Evolutionary conservation across 1,140 invertebrate genomes (phyloP).

Genomic region (Brachionus rubens): DNA sequence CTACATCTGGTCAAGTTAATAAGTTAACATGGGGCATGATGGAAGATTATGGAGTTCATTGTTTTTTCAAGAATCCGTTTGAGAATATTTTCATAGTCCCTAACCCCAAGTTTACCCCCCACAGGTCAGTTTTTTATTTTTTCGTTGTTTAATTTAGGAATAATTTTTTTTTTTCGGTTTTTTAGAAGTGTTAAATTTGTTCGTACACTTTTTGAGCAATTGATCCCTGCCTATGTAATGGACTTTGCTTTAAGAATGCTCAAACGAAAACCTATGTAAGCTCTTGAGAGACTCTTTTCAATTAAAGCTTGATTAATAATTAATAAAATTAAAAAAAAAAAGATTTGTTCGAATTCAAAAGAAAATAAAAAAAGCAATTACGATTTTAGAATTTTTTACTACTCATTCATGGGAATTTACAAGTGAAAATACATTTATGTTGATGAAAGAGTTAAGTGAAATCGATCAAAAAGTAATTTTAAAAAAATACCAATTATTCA

Average conservation of each 20-base stretch:
- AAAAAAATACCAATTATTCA: background rate
- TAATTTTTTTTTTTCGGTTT: background rate
- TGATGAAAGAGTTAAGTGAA: constrained; percentile 64
- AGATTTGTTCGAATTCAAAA: constrained; percentile 77
- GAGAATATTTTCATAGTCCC: constrained; percentile 54
- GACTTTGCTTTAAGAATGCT: constrained; percentile 54
- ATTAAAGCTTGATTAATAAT: background rate
- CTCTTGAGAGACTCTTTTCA: background rate
- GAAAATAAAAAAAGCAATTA: constrained; percentile 72
- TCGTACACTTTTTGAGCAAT: constrained; percentile 52
- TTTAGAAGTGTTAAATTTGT: constrained; percentile 50
- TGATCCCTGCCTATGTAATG: constrained; percentile 57
- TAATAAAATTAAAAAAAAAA: background rate
- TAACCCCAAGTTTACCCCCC: constrained; percentile 54
- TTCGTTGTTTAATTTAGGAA: background rate
- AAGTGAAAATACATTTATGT: constrained; percentile 69
- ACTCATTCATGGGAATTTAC: constrained; percentile 76
- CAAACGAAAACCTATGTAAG: constrained; percentile 51
- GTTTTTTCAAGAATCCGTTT: constrained; percentile 55
- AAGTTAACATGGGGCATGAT: constrained; percentile 48
- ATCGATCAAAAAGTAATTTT: constrained; percentile 51
- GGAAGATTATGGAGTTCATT: constrained; percentile 48
- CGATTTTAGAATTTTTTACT: constrained; percentile 74
- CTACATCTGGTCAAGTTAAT: constrained; percentile 47
- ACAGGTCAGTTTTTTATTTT: background rate